phyloP scores from a whole-genome alignment of 1,140 invertebrate genomes.

The Onthophagus taurus region DNA sequence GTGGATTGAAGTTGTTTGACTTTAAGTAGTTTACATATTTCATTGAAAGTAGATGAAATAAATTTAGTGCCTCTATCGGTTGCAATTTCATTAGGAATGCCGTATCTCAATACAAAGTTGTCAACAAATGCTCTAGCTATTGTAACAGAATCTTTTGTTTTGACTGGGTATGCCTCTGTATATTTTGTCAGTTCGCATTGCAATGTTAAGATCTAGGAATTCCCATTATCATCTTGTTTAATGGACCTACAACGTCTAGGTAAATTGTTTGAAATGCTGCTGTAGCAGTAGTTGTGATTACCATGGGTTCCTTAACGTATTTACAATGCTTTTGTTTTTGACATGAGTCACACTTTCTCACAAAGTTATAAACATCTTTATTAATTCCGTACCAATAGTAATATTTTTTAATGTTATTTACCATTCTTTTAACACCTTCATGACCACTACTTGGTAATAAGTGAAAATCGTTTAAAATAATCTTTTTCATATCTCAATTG shows the following conservation, averaged over 20 bases:
- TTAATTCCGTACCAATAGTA: slow-evolving; percentile 18
- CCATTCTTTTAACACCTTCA: slow-evolving; percentile 19
- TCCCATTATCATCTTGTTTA: slow-evolving; percentile 10
- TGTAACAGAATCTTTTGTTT: slow-evolving; percentile 15
- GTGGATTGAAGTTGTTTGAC: slow-evolving; percentile 5
- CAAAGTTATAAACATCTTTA: slow-evolving; percentile 14
- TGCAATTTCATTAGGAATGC: too few relatives aligned
- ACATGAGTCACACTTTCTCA: slow-evolving; percentile 15
- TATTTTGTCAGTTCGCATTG: too few relatives aligned
- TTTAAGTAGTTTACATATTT: slow-evolving; percentile 8
- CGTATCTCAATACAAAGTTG: slow-evolving; percentile 38
- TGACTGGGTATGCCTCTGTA: slow-evolving; percentile 7
- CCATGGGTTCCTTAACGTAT: slow-evolving; percentile 10
- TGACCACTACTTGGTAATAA: slow-evolving; percentile 18
- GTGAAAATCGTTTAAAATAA: slow-evolving; percentile 21
- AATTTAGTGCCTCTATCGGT: too few relatives aligned
- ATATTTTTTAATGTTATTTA: slow-evolving; percentile 20
- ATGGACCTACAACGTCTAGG: slow-evolving; percentile 20
- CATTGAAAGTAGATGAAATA: too few relatives aligned
- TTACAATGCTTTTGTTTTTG: slow-evolving; percentile 16
- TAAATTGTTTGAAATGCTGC: slow-evolving; percentile 13
- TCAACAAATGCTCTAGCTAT: slow-evolving; percentile 24
- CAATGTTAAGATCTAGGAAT: slow-evolving; percentile 19
- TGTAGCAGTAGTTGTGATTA: slow-evolving; percentile 10
- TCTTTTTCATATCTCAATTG: slow-evolving; percentile 4